Conservation (phyloP, 1,140 invertebrate genomes). For the Meloidogyne floridensis region DNA sequence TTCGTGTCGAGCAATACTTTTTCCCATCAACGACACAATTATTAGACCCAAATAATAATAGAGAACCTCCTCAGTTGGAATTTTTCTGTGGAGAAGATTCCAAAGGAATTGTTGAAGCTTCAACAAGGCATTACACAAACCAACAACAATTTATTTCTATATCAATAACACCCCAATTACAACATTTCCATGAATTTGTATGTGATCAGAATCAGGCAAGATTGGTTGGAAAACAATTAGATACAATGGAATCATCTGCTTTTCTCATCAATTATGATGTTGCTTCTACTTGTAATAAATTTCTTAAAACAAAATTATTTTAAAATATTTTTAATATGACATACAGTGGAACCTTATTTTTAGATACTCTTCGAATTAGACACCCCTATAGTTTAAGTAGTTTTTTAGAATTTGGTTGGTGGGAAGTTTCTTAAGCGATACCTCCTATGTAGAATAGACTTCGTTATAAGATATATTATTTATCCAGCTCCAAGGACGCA, state of each 20-base stretch:
- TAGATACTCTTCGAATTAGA: too few relatives aligned
- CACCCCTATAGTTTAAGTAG: too few relatives aligned
- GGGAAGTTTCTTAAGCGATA: too few relatives aligned
- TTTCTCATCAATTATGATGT: conserved; percentile 44
- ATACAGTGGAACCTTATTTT: too few relatives aligned
- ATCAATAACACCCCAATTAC: neutral
- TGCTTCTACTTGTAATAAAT: conserved; percentile 36
- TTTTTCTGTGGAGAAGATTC: conserved; percentile 17
- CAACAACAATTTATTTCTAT: neutral
- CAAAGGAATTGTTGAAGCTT: conserved; percentile 2
- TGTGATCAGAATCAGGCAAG: conserved; percentile 21
- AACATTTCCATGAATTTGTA: conserved; percentile 29
- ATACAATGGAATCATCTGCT: neutral
- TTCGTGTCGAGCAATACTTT: conserved; percentile 19
- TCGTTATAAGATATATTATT: too few relatives aligned
- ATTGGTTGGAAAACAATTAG: neutral
- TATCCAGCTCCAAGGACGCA: too few relatives aligned
- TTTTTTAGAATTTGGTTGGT: too few relatives aligned
- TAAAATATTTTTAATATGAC: conserved; percentile 3
- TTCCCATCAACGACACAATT: neutral
- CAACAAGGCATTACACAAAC: neutral
- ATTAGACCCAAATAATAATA: too few relatives aligned
- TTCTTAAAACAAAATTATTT: conserved; percentile 15
- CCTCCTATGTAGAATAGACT: too few relatives aligned
- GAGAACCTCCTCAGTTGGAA: conserved; percentile 17